A percentile compares a stretch with the other conserved stretches of the same genome.
Conservation (phyloP, 2,888 invertebrate species). For the Cephonodes hylas region DNA sequence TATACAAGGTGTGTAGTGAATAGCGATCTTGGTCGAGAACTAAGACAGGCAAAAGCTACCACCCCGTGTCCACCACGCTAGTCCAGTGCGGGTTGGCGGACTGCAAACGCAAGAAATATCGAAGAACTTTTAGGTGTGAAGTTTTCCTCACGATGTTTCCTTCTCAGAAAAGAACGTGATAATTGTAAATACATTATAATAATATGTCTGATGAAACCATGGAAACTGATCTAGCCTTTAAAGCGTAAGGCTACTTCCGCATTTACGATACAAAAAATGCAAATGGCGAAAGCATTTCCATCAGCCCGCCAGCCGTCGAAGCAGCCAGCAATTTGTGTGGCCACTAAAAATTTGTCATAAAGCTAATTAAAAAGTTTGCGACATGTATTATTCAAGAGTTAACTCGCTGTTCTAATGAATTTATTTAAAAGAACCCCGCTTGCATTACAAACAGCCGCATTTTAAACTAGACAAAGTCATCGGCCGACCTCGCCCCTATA, state of each 20-base stretch:
- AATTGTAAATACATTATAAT: too few species aligned
- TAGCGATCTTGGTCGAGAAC: background rate
- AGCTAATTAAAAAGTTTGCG: constrained; percentile 1
- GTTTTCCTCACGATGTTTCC: too few species aligned
- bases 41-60: too few species aligned
- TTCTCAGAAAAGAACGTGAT: too few species aligned
- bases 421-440: background rate
- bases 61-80: too few species aligned
- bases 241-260: too few species aligned
- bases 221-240: too few species aligned
- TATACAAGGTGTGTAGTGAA: too few species aligned
- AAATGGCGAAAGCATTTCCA: background rate
- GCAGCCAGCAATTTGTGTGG: constrained; percentile 2
- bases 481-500: background rate
- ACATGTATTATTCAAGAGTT: background rate
- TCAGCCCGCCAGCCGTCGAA: background rate
- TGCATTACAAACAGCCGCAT: background rate
- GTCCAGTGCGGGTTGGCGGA: too few species aligned
- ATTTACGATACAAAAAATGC: background rate
- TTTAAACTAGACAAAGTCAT: background rate
- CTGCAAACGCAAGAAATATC: too few species aligned
- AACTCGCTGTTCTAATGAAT: background rate
- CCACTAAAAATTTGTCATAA: constrained; percentile 6
- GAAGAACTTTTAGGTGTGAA: too few species aligned
- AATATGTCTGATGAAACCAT: too few species aligned